Conservation (phyloP, 1,140 invertebrate genomes). For the Drosophila athabasca region DNA sequence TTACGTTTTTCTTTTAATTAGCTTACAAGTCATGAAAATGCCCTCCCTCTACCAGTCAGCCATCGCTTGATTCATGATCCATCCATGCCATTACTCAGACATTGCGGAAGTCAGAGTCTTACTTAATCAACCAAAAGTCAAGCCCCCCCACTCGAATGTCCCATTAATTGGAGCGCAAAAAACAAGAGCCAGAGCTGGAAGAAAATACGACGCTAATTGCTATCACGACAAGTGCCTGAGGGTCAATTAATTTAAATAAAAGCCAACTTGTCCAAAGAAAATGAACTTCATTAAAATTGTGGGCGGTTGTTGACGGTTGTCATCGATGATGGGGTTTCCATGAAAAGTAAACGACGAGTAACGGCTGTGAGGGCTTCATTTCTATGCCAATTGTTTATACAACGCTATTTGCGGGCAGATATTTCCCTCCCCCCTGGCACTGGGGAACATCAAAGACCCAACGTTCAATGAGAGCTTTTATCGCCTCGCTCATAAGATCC, state of each 20-base stretch:
- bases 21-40: conserved; percentile 61
- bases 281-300: conserved; percentile 63
- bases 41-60: background rate
- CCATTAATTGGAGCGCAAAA: conserved; percentile 65
- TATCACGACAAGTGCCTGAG: conserved; percentile 64
- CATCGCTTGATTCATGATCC: too few relatives aligned
- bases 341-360: too few relatives aligned
- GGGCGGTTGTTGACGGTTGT: conserved; percentile 32
- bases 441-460: too few relatives aligned
- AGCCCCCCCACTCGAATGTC: conserved; percentile 32
- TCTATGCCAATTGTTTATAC: too few relatives aligned
- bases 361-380: too few relatives aligned
- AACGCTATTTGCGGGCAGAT: too few relatives aligned
- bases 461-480: too few relatives aligned
- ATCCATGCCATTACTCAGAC: conserved; percentile 29
- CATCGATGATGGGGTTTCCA: conserved; percentile 16
- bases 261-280: conserved; percentile 56
- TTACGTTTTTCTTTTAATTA: conserved; percentile 69
- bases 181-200: background rate
- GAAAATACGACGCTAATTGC: conserved; percentile 62
- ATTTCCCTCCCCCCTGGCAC: too few relatives aligned
- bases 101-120: conserved; percentile 50
- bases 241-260: conserved; percentile 83
- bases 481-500: too few relatives aligned
- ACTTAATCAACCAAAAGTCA: conserved; percentile 51